Evolutionary conservation across 2,113 vertebrate genomes (phyloP), one percentile per base, ranked within the genome.

Genomic region (Poeciliopsis turrubarensis): DNA sequence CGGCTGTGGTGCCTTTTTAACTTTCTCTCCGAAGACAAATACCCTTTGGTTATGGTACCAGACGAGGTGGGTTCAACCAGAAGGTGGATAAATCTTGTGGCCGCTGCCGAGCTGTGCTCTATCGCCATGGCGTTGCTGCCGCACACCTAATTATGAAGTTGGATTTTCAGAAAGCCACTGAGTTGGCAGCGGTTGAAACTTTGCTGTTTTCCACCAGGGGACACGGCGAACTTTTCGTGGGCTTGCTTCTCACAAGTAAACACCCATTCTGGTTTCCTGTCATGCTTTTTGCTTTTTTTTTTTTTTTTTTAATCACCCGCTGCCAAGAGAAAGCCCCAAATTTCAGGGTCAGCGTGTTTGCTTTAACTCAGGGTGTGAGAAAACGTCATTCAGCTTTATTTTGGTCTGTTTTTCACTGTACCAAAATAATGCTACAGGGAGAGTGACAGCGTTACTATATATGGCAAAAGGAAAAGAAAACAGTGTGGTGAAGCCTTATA

Each of bases 1-100:
- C 95, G 93, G 8, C 95, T 99, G 66, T 99, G 98, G 98, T 98
- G 98, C 79, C 96, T 99, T 85, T 99, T 99, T 94, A 99, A 98
- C 93, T 99, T 99, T 91, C 93, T 99, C 29, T 98, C 98, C 29
- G 97, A 99, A 86, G 98, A 99, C 94, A 97, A 95, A 86, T 99
- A 99, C 68, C 98, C 98, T 9, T 94, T 98, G 1, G 91, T 97
- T 70, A 98, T 99, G 96, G 97, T 98, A 68, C 94, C 96, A 29
- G 97, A 98, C 0, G 98, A 99, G 96, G 98, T 99, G 83, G 90
- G 96, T 82, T 60, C 19, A 75, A 26, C 57, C 39, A 13, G 19
- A 60, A 51, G n/a, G 29, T 32, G 25, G 2, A 13, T 22, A 6
- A 25, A 25, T 72, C 63, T 41, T 44, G 12, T 66, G n/a, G 77